Base-by-base conservation (phyloP, 2,888 invertebrate genomes). In the Polydrusus tereticollis region DNA sequence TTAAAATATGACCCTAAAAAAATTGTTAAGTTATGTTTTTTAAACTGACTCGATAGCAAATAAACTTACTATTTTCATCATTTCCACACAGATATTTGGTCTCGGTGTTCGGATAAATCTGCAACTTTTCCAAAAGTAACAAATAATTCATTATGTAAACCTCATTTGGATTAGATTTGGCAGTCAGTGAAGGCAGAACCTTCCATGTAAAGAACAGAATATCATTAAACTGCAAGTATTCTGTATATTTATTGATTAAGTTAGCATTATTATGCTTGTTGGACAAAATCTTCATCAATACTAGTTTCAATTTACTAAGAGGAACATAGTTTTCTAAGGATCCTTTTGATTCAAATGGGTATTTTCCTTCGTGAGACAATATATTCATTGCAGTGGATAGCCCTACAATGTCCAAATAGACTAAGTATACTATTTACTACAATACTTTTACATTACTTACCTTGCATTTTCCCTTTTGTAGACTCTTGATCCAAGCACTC, bases 201-300 rank as follows among this genome's bases (percentile, higher is more conserved):
- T 89, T 89, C 86, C 95, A 92, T 0, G 91, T 90, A 81, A 91
- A 89, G 81, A 91, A 93, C 73, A 94, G 87, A 16, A 95, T 89
- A 83, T 96, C 96, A 76, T 91, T 89, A 82, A 91, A 93, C 69
- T 89, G 88, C 0, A 92, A 87, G 82, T 92, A 93, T 84, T 94
- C 93, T 80, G 93, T 91, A 81, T 94, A 94, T 77, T 92, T 89
- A 10, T 87, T 85, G 73, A 95, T 89, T 0, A 92, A 86, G 29
- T 87, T 85, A 0, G 87, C 83, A 83, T 91, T 92, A 23, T 90
- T 88, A 57, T 87, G 85, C 52, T 91, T 89, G 0, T 88, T 86
- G 33, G 91, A 90, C 45, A 94, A 83, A 12, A 95, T 82, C 50
- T 89, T 88, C 79, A 87, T 87, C 65, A 95, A 86, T 74, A 95